Evolutionary conservation across 2,888 invertebrate genomes (phyloP).

Genomic region (Hydrotaea diabolus): DNA sequence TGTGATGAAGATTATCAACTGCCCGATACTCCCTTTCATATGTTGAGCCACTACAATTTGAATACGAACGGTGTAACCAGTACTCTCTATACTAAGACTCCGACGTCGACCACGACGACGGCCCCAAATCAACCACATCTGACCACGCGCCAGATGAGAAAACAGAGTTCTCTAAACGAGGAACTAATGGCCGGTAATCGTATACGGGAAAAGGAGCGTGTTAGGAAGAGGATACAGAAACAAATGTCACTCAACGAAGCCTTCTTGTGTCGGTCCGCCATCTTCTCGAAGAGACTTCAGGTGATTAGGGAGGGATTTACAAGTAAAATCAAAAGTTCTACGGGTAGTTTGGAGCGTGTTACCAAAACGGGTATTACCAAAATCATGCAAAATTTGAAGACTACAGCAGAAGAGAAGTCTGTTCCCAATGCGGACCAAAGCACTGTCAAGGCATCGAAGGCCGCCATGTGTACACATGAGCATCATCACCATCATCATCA

Average conservation of each 20-base stretch:
- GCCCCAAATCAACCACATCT: constrained; percentile 39
- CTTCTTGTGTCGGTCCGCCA: constrained; percentile 84
- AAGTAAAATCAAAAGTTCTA: constrained; percentile 90
- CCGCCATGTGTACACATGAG: constrained; percentile 64
- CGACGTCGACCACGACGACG: constrained; percentile 51
- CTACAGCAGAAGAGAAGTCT: constrained; percentile 44
- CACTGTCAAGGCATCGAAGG: constrained; percentile 49
- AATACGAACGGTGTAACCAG: constrained; percentile 74
- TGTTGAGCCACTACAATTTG: constrained; percentile 76
- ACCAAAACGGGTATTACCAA: constrained; percentile 91
- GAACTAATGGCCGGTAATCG: constrained; percentile 94
- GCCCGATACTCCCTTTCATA: constrained; percentile 76
- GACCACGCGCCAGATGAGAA: constrained; percentile 72
- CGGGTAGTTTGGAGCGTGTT: constrained; percentile 91
- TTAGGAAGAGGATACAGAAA: constrained; percentile 92
- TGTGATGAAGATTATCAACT: constrained; percentile 84
- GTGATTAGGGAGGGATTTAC: constrained; percentile 86
- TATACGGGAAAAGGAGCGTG: constrained; percentile 89
- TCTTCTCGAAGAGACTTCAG: constrained; percentile 80
- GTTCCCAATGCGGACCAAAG: constrained; percentile 16
- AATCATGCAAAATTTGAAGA: constrained; percentile 89
- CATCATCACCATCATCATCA: constrained; percentile 67
- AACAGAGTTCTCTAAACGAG: constrained; percentile 94
- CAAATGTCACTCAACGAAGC: constrained; percentile 95
- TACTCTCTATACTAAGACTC: constrained; percentile 69